Base-by-base conservation (phyloP, 2,888 invertebrate genomes). In the Sphecodes monilicornis region DNA sequence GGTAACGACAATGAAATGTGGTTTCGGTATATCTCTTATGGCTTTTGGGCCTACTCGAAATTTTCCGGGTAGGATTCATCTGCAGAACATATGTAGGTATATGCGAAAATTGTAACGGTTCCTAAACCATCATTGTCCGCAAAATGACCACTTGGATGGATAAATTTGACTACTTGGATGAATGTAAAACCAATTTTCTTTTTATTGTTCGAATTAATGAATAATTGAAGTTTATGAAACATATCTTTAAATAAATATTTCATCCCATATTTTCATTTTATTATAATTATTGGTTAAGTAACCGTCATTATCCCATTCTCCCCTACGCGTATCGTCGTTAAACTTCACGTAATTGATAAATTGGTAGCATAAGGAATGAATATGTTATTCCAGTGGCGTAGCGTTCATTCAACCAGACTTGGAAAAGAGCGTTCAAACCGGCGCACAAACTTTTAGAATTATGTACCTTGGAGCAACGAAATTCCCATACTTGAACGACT, bases 351-450 rank as follows among this genome's bases (percentile, higher is more conserved):
- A 57, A 57, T 57, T 26, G 26, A 13, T 1, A 13, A 57, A 26
- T 26, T 13, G 11, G 0, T 1, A 57, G 57, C 57, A 26, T 6
- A 29, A 16, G 29, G 46, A 84, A 84, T 88, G 78, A 84, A 82
- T 86, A 82, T 80, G 78, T 75, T 71, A 50, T 76, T 78, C 69
- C 41, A 50, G 50, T 4, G 39, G 39, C 36, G 22, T 80, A 57
- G 26, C 13, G 26, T 78, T 70, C 36, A 72, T 43, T 81, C 57
- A 13, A 57, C 57, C 26, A 1, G 10, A 26, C 10, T 46, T 29
- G 16, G 6, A 41, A 78, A n/a, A 64, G 79, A 69, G 60, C n/a
- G 36, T 43, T n/a, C 73, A 1, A 64, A 66, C 0, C n/a, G 1
- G 29, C n/a, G 1, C 22, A 50, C 18, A 22, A 74, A 73, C 60